These are phyloP conservation scores for Alexandromys fortis DNA, from an alignment of 2,113 vertebrate genomes.

Conservation along the genomic window DNA sequence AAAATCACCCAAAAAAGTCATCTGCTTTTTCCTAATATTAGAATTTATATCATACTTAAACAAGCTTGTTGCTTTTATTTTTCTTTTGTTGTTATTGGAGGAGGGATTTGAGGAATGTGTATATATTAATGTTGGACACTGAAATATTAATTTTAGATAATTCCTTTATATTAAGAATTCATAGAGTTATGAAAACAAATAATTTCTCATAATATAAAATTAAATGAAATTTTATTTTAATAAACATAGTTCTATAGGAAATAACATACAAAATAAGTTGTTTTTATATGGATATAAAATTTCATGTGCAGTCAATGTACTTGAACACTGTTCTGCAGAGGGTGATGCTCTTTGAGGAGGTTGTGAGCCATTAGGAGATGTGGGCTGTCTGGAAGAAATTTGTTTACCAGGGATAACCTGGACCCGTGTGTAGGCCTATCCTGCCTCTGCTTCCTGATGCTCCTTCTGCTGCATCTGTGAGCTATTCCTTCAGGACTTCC, in stretches of 20 bases:
- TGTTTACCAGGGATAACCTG: not conserved
- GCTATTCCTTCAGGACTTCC: not conserved
- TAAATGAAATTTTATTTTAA: not conserved
- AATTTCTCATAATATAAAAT: not conserved
- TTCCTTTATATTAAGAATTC: not conserved
- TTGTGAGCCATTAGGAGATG: not conserved
- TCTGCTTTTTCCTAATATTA: not conserved
- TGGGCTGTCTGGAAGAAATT: not conserved
- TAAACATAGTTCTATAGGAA: not conserved
- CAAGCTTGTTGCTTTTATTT: not conserved
- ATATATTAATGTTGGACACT: not conserved
- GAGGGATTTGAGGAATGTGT: not conserved
- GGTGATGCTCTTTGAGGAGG: not conserved
- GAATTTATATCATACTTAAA: not conserved
- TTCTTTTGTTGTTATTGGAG: not conserved
- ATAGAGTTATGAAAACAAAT: not conserved
- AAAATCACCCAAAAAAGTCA: not conserved
- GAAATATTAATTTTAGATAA: not conserved
- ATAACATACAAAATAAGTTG: not conserved
- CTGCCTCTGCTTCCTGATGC: not conserved
- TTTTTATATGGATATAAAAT: not conserved
- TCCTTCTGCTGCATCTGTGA: not conserved
- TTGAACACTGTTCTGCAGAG: not conserved
- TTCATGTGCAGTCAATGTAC: not conserved
- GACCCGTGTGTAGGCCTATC: accelerated